Base-by-base conservation (phyloP, 1,140 invertebrate species). In the Varroa destructor region DNA sequence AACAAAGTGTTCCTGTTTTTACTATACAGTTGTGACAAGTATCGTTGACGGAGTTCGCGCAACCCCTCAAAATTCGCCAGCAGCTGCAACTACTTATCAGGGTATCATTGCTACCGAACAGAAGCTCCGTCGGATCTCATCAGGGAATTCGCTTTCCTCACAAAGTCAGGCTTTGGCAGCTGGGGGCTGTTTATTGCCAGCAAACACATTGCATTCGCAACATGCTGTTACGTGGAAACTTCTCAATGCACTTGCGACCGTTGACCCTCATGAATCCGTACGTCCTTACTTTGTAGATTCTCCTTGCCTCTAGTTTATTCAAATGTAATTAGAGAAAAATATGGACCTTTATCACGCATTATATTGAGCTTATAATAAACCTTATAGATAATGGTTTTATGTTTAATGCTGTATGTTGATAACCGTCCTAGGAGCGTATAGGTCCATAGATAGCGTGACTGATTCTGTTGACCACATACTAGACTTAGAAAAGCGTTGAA, bases 141-240 rank as follows among this genome's bases (percentile, higher is more conserved):
- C 61, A 2, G 61, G 61, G 37, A 67, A 67, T 40, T 67, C 61
- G 12, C 36, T 67, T 5, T 46, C 61, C 10, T 67, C 61, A 46
- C 61, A 67, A 51, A 8, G 46, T 51, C 46, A 51, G 46, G 4
- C 46, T 51, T 8, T 51, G 46, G 25, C 25, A 25, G 46, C 46
- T 8, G 46, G 46, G 8, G 46, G 46, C 46, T 51, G 46, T 51
- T 25, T 25, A 25, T 37, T 67, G 10, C 61, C 46, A 12, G 40
- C 40, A 37, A 67, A 67, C 37, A 67, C 61, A 37, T 12, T 67
- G 12, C 61, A 67, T 37, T 46, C 61, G 61, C 61, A 67, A 46
- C 61, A 67, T 40, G 61, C 61, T 2, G 46, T 43, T 12, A 67
- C 61, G 37, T 67, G 61, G 61, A 67, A 67, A 37, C 46, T 67